Conservation (phyloP, 2,888 invertebrate species). For the Eristalinus aeneus region DNA sequence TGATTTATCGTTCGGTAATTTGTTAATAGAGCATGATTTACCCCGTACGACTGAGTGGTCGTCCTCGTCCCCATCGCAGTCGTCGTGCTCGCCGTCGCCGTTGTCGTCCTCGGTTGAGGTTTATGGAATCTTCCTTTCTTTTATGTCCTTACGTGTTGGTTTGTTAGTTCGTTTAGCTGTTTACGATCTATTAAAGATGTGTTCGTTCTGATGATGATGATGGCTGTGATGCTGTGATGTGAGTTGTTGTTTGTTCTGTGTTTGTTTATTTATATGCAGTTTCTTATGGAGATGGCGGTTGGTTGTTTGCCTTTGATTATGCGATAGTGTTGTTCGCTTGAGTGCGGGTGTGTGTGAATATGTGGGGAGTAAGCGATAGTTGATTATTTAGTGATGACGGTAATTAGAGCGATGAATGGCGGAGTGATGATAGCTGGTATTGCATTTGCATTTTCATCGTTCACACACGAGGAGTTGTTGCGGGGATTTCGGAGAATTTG, state of each 20-base stretch:
- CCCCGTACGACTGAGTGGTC: conserved; percentile 68
- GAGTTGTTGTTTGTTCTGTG: conserved; percentile 64
- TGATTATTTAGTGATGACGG: conserved; percentile 51
- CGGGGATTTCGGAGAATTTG: neutral
- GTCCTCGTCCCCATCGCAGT: neutral
- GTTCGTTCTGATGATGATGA: conserved; percentile 52
- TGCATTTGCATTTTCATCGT: neutral
- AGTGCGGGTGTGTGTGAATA: neutral
- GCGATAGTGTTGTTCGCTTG: neutral
- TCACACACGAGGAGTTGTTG: neutral
- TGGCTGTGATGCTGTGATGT: conserved; percentile 42
- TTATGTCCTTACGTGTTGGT: conserved; percentile 68
- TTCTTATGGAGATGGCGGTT: conserved; percentile 35
- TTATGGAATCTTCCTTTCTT: conserved; percentile 66
- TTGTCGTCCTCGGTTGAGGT: conserved; percentile 46
- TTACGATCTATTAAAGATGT: conserved; percentile 69
- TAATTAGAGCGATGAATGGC: conserved; percentile 13
- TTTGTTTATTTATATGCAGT: conserved; percentile 68
- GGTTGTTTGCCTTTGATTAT: conserved; percentile 34
- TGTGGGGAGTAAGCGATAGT: conserved; percentile 46
- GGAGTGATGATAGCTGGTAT: neutral
- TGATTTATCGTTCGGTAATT: conserved; percentile 75
- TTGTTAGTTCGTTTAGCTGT: conserved; percentile 63
- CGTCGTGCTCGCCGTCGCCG: neutral
- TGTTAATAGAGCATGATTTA: conserved; percentile 75